Percentiles rank a stretch among this genome's conserved stretches.
These are phyloP conservation scores for Cynopterus sphinx DNA, from an alignment of 2,797 vertebrate species.

Conservation along the genomic window DNA sequence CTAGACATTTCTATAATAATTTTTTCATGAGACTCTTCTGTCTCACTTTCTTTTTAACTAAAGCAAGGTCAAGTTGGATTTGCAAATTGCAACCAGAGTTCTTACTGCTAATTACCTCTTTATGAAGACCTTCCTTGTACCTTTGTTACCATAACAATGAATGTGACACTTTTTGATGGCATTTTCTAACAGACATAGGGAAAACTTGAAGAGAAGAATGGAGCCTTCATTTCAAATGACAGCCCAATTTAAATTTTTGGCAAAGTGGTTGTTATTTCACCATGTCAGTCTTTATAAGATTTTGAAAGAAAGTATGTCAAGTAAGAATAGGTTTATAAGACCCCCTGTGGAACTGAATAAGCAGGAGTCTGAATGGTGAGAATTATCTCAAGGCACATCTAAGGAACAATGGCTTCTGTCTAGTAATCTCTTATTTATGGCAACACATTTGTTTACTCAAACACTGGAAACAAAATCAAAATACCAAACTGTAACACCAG, in stretches of 20 bases:
- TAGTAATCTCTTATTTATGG: not conserved
- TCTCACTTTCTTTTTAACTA: not conserved
- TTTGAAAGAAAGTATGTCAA: not conserved
- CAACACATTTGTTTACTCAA: not conserved
- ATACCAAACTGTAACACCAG: not conserved
- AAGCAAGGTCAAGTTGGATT: not conserved
- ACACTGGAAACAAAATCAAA: conserved; percentile 10
- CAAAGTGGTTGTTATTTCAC: not conserved
- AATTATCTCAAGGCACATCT: not conserved
- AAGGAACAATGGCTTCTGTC: not conserved
- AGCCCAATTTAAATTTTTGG: not conserved
- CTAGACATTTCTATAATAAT: not conserved
- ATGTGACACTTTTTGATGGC: not conserved
- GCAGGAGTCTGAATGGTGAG: not conserved
- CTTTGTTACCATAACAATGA: not conserved
- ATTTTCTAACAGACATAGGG: not conserved
- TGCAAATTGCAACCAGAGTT: conserved; percentile 14
- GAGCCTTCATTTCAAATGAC: not conserved
- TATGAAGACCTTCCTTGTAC: not conserved
- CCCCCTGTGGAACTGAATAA: not conserved
- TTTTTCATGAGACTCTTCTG: not conserved
- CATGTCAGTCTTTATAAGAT: not conserved
- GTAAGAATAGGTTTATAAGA: not conserved
- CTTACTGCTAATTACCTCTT: conserved; percentile 3
- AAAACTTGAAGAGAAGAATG: not conserved